Percentiles rank a stretch among this genome's conserved stretches.
Evolutionary conservation across 2,113 vertebrate genomes (phyloP).

Genomic region (Cynopterus brachyotis): DNA sequence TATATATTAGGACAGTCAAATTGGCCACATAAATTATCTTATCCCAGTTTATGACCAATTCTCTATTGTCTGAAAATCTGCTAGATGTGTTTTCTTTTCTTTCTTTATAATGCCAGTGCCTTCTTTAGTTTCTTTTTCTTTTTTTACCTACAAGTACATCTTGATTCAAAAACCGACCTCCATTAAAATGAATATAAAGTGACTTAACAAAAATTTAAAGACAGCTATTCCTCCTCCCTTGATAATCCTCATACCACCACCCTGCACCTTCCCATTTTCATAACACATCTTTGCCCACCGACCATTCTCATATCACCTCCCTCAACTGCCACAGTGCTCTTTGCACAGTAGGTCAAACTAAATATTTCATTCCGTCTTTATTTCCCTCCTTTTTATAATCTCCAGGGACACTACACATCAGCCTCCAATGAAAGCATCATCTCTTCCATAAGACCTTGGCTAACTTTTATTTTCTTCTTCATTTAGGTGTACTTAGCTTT

Average conservation of each 20-base stretch:
- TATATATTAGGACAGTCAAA: background rate
- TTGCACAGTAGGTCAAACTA: background rate
- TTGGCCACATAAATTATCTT: background rate
- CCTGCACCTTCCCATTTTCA: background rate
- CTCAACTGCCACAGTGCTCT: no score
- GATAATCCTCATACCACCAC: background rate
- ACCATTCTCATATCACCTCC: accelerated
- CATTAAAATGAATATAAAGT: background rate
- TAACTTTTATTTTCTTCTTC: background rate
- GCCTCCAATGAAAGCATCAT: no score
- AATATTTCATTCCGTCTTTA: background rate
- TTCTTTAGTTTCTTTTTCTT: background rate
- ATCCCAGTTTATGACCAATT: background rate
- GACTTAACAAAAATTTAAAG: background rate
- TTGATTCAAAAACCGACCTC: background rate
- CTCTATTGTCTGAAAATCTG: background rate
- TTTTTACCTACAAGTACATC: background rate
- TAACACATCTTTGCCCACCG: accelerated
- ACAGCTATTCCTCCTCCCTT: background rate
- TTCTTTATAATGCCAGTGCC: background rate
- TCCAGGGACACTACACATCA: background rate
- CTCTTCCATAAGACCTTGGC: background rate
- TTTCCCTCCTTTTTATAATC: background rate
- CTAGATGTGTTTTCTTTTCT: background rate
- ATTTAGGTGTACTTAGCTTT: background rate